Base-by-base conservation (phyloP, 1,140 invertebrate species). In the Hyles euphorbiae region DNA sequence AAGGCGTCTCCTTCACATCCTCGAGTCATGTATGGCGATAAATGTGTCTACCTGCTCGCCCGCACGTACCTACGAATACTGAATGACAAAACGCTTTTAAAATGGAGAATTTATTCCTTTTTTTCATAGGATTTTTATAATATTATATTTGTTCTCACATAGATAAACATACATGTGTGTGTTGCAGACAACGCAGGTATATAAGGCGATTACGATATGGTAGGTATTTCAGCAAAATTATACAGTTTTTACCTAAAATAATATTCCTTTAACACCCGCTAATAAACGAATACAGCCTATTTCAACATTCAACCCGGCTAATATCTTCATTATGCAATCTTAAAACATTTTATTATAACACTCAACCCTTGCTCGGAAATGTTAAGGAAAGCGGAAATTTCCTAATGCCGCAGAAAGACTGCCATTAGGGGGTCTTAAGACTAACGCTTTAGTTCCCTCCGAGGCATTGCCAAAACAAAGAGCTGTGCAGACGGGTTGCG, bases 341-440 rank as follows among this genome's bases (percentile, higher is more conserved):
- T 34, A 36, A 55, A 55, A 56, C 60, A 62, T 66, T 62, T 57
- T 56, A 67, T 68, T 74, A 72, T 70, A 75, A 70, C 63, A 60
- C 59, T 70, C 61, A 80, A 83, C 81, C 83, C 78, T 78, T 83
- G 9, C 53, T 52, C 60, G 43, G 44, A 48, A 63, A 55, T 54
- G 53, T 12, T 44, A 56, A 65, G 70, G 64, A 68, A 63, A 68
- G 72, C 67, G 65, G 65, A 78, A 71, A 78, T 79, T 75, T 78
- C 76, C 66, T 65, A 48, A 56, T 34, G 72, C 74, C 74, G 63
- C 78, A 78, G 70, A 81, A 75, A 76, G 60, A 64, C 55, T 45
- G 76, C 69, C 68, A 81, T 86, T 86, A 84, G 82, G 63, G 79
- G 83, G 83, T 79, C 77, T 85, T 87, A 85, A 81, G 81, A 68